phyloP scores from a whole-genome alignment of 2,113 vertebrate species.

The Stomatorhinus ivindoensis region DNA sequence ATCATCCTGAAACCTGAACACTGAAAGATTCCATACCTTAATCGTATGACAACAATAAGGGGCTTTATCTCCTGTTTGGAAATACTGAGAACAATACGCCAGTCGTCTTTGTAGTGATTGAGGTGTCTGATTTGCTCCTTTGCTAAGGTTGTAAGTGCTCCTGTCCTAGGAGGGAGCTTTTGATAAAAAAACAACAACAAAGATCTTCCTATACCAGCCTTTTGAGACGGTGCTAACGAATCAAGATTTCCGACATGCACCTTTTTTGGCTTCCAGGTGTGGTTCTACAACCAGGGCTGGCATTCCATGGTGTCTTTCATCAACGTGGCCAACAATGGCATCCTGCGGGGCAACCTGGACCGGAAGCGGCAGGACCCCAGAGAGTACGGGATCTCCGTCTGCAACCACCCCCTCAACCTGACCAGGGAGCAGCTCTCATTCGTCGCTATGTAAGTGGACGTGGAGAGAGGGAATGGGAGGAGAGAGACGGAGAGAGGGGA shows the following conservation, averaged over 20 bases:
- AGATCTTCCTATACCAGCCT: conserved; percentile 17
- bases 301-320: conserved; percentile 84
- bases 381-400: conserved; percentile 77
- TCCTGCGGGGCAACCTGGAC: conserved; percentile 76
- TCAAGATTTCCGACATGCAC: not conserved
- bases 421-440: conserved; percentile 89
- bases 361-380: conserved; percentile 61
- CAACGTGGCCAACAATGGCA: conserved; percentile 83
- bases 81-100: not conserved
- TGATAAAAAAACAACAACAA: not conserved
- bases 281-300: conserved; percentile 96
- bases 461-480: not conserved
- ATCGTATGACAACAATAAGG: not conserved
- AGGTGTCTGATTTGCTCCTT: not conserved
- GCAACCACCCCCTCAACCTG: conserved; percentile 89
- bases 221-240: not conserved
- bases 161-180: not conserved
- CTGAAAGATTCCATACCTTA: not conserved
- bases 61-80: not conserved
- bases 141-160: not conserved
- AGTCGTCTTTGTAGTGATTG: not conserved
- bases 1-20: not conserved
- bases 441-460: conserved; percentile 74
- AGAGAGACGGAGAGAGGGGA: not conserved
- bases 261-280: conserved; percentile 66